Percentiles rank a stretch among this genome's conserved stretches.
These are phyloP conservation scores for Hypsopygia costalis DNA, from an alignment of 2,888 invertebrate genomes.

Conservation along the genomic window DNA sequence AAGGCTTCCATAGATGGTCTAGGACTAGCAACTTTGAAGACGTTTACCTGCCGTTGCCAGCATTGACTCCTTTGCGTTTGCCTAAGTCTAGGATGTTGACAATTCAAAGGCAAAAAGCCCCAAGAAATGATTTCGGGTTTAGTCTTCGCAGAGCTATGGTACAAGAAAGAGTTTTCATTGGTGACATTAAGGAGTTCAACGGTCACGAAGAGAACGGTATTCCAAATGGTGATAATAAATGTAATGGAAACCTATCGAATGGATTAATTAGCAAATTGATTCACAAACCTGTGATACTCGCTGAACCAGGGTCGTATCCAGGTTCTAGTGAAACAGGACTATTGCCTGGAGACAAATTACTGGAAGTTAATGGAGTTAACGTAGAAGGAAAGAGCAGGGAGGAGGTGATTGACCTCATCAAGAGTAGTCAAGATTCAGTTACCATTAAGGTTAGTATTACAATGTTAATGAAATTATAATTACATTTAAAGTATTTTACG, in stretches of 20 bases:
- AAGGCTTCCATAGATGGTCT: conserved; percentile 91
- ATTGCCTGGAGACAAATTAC: conserved; percentile 95
- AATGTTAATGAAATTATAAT: conserved; percentile 8
- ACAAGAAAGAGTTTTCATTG: conserved; percentile 82
- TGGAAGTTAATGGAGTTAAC: conserved; percentile 93
- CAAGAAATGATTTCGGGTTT: conserved; percentile 96
- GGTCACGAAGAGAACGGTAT: conserved; percentile 54
- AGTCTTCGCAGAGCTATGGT: conserved; percentile 93
- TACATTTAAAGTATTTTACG: conserved; percentile 1
- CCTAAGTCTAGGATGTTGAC: conserved; percentile 87
- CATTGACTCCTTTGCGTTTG: conserved; percentile 83
- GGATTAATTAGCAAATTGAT: conserved; percentile 67
- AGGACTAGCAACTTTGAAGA: conserved; percentile 88
- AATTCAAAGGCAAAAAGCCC: conserved; percentile 89
- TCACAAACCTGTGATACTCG: conserved; percentile 90
- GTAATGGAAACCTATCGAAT: conserved; percentile 45
- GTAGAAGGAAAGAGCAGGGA: conserved; percentile 93
- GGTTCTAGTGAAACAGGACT: conserved; percentile 91
- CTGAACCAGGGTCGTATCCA: conserved; percentile 91
- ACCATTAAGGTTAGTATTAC: conserved; percentile 87
- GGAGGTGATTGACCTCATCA: conserved; percentile 96
- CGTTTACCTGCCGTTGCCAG: conserved; percentile 85
- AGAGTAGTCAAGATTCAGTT: conserved; percentile 90
- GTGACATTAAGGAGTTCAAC: conserved; percentile 48
- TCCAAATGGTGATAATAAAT: conserved; percentile 60